These are phyloP conservation scores for Neotoma lepida DNA, from an alignment of 2,113 vertebrate species.

Conservation along the genomic window DNA sequence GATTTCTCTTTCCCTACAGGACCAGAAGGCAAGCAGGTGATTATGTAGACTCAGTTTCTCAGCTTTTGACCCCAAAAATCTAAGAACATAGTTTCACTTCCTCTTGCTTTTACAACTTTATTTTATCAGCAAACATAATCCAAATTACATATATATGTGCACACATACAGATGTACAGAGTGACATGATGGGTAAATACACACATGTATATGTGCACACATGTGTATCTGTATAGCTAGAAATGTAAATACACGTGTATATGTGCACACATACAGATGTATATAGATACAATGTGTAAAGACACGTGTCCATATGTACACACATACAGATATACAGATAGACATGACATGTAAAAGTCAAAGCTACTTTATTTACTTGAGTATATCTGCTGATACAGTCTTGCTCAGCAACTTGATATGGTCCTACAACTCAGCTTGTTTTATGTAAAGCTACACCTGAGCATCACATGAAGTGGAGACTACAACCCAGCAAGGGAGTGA, in stretches of 20 bases:
- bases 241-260: too few relatives aligned
- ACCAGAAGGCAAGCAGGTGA: background rate
- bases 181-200: background rate
- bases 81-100: conserved; percentile 39
- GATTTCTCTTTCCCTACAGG: conserved; percentile 58
- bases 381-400: background rate
- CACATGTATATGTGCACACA: too few relatives aligned
- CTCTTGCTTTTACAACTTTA: conserved; percentile 46
- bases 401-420: background rate
- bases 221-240: too few relatives aligned
- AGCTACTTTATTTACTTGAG: background rate
- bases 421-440: conserved; percentile 17
- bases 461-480: background rate
- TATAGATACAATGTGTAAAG: background rate
- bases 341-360: background rate
- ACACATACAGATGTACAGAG: background rate
- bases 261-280: background rate
- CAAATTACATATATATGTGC: background rate
- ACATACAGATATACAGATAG: background rate
- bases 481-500: conserved; percentile 25
- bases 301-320: background rate
- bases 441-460: background rate
- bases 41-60: conserved; percentile 60
- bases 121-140: conserved; percentile 53
- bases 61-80: conserved; percentile 57